Evolutionary conservation across 2,888 invertebrate genomes (phyloP).

Genomic region (Antitype chi): DNA sequence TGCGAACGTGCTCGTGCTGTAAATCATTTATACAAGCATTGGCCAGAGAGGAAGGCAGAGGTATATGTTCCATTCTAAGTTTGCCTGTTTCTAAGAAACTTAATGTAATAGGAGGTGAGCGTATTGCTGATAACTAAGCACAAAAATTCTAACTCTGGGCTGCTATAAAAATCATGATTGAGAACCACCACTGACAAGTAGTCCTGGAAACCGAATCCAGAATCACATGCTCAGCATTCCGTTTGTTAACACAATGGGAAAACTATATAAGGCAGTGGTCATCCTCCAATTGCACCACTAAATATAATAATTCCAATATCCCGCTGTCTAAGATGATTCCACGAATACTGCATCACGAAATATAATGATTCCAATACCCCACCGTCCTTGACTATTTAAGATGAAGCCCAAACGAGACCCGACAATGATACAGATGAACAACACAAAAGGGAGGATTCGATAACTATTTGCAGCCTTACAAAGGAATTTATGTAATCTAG

Average conservation of each 20-base stretch:
- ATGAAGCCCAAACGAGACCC: conserved; percentile 14
- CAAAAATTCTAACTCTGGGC: background rate
- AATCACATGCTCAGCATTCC: background rate
- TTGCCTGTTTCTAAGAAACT: background rate
- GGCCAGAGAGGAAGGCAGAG: too few species aligned
- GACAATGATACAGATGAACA: conserved; percentile 27
- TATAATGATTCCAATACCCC: background rate
- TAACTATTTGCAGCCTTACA: conserved; percentile 41
- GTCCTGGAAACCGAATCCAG: background rate
- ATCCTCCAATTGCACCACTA: background rate
- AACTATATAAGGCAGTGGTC: background rate
- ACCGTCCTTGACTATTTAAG: background rate
- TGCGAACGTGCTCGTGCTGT: too few species aligned
- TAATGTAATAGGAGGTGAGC: background rate
- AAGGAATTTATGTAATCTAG: conserved; percentile 47
- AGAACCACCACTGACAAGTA: background rate
- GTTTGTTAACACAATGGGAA: too few species aligned
- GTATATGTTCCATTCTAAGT: background rate
- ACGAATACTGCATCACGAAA: background rate
- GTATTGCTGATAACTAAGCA: background rate
- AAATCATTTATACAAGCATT: background rate
- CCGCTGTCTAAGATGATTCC: background rate
- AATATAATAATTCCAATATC: background rate
- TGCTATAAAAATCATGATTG: too few species aligned
- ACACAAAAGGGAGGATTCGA: conserved; percentile 26